phyloP scores from a whole-genome alignment of 1,140 invertebrate species.

The Leptopilina boulardi region DNA sequence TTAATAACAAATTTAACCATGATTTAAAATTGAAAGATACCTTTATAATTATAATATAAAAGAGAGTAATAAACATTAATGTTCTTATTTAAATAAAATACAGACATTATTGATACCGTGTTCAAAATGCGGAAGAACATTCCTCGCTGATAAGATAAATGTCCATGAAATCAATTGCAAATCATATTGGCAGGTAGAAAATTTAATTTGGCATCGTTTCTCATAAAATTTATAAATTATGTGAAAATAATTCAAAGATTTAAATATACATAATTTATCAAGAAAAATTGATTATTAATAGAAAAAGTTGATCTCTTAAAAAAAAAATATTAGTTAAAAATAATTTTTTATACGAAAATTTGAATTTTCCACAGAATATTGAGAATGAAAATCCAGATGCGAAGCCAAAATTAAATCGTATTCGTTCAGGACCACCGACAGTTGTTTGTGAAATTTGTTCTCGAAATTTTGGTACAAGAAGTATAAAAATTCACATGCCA shows the following conservation, averaged over 20 bases:
- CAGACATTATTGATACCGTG: conserved; percentile 78
- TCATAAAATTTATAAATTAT: too few relatives aligned
- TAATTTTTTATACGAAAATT: neutral
- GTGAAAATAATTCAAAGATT: too few relatives aligned
- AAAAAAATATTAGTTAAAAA: neutral
- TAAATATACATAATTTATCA: too few relatives aligned
- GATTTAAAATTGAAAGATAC: too few relatives aligned
- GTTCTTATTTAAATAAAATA: neutral
- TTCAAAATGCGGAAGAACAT: conserved; percentile 81
- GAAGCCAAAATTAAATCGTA: neutral
- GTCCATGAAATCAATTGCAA: conserved; percentile 82
- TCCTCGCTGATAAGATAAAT: conserved; percentile 81
- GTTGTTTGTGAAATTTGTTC: conserved; percentile 85
- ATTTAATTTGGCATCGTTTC: neutral
- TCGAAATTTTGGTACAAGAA: conserved; percentile 83
- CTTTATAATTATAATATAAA: too few relatives aligned
- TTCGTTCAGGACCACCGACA: conserved; percentile 46
- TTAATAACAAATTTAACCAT: too few relatives aligned
- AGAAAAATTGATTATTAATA: too few relatives aligned
- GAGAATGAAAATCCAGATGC: conserved; percentile 22
- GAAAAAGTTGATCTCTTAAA: too few relatives aligned
- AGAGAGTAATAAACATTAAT: neutral
- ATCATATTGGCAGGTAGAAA: conserved; percentile 53
- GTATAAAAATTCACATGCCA: conserved; percentile 85
- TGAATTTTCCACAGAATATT: neutral